Base-by-base conservation (phyloP, 2,113 vertebrate species). In the Tetraodon nigroviridis region DNA sequence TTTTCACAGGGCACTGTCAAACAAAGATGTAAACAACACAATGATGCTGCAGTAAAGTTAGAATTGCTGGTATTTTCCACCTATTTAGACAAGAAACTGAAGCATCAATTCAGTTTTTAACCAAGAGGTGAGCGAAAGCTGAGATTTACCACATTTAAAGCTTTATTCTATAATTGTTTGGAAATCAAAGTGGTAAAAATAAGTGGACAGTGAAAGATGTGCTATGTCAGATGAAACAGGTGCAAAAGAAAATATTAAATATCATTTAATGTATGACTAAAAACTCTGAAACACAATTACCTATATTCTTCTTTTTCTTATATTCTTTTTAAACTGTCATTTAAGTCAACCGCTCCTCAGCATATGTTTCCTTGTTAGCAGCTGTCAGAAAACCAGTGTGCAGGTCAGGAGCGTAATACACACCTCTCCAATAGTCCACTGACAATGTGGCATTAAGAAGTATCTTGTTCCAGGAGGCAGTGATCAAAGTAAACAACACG, bases 401-500 rank as follows among this genome's bases (percentile, higher is more conserved):
- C 52, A 58, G 64, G 71, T 77, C 68, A 72, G 51, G 78, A 71
- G 56, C 76, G 60, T 64, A 71, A 75, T 52, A 58, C 76, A 64
- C 47, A 67, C 60, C 69, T 77, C 66, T 72, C 70, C 71, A 83
- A 78, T 55, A 71, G 66, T 60, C 69, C n/a, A 66, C 76, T 78
- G 76, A 83, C 78, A 77, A 78, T 32, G 41, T 78, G 69, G 75
- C 84, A 84, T 89, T 88, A 88, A 70, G 78, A 73, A 81, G 83
- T 78, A 79, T 81, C 78, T 71, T 85, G 85, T 86, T 86, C 81
- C 67, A 51, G 61, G 58, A 76, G 80, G 71, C 17, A 32, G 62
- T 69, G 83, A 88, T 86, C 82, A 83, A 66, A 84, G 82, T 87
- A 88, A 90, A 90, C 90, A 90, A 75, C 79, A 74, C 68, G n/a